Evolutionary conservation across 2,797 vertebrate genomes (phyloP).

Genomic region (Tapera naevia): DNA sequence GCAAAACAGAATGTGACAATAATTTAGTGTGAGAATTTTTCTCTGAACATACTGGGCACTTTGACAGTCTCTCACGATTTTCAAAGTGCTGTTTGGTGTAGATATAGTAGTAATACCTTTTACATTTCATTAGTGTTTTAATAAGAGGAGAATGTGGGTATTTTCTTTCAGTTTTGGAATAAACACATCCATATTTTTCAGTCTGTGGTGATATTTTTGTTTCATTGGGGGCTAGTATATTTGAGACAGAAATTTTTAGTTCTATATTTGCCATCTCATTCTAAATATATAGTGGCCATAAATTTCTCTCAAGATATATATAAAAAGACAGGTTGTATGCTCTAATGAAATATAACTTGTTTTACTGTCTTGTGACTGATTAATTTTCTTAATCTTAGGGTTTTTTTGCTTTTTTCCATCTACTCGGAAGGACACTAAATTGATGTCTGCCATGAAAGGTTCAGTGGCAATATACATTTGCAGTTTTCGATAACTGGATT

Average conservation of each 20-base stretch:
- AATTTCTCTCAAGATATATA: not conserved
- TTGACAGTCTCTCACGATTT: not conserved
- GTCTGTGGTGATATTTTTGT: not conserved
- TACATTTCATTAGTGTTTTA: not conserved
- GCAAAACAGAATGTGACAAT: not conserved
- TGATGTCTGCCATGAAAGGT: not conserved
- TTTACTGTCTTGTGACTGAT: not conserved
- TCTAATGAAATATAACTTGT: not conserved
- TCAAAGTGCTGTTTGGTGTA: not conserved
- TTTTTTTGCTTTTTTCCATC: not conserved
- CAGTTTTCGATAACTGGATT: not conserved
- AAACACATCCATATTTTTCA: not conserved
- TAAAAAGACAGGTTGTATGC: not conserved
- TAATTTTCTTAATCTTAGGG: not conserved
- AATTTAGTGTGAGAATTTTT: not conserved
- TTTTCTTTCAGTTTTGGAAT: not conserved
- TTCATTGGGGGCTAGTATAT: not conserved
- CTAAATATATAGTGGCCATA: not conserved
- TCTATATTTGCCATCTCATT: not conserved
- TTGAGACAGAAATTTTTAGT: not conserved
- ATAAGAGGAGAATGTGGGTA: accelerated
- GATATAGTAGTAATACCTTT: not conserved
- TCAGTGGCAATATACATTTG: not conserved
- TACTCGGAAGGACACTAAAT: not conserved
- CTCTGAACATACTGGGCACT: not conserved